Evolutionary conservation across 2,888 invertebrate genomes (phyloP), one percentile per base, ranked within the genome.

Genomic region (Imbricaverruca yamaguchii): DNA sequence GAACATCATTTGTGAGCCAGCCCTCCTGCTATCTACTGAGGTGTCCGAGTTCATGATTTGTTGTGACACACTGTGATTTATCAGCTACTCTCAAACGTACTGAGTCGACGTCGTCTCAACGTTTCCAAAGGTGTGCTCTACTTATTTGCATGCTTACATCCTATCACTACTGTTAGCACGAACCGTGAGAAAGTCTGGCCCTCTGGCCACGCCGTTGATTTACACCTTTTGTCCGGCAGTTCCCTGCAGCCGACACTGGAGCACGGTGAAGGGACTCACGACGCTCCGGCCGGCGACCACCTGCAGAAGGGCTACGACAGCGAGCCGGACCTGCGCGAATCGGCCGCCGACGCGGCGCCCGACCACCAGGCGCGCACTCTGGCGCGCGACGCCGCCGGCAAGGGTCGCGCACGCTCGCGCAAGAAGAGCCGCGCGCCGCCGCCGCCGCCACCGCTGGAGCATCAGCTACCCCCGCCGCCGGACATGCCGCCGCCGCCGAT

Each of bases 291-390:
- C 7, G 53, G 12, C 53, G 53, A 74, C 53, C 53, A 8, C 21
- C 81, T 81, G 65, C 81, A 82, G 69, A 81, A 83, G 78, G 83
- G 90, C 84, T 93, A 91, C 86, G 92, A 91, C 80, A 93, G 93
- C 80, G 93, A 93, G 86, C 93, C 93, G 25, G 93, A 94, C 87
- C 88, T 93, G 65, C 86, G 88, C 23, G 87, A 85, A 6, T 18
- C 55, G 21, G 18, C 21, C 18, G 74, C 6, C 53, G 55, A 55
- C 21, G 11, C 25, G 18, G 74, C 18, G 12, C 39, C 15, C 15
- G 39, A 25, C 39, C 25, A 69, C 74, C 74, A 74, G 74, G 53
- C 74, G 21, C 53, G 74, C 53, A 74, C 74, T 10, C 74, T 74
- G 53, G 21, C 74, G 21, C 74, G 74, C 21, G 74, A 74, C 18